phyloP scores from a whole-genome alignment of 2,888 invertebrate species.

The Boloria selene region DNA sequence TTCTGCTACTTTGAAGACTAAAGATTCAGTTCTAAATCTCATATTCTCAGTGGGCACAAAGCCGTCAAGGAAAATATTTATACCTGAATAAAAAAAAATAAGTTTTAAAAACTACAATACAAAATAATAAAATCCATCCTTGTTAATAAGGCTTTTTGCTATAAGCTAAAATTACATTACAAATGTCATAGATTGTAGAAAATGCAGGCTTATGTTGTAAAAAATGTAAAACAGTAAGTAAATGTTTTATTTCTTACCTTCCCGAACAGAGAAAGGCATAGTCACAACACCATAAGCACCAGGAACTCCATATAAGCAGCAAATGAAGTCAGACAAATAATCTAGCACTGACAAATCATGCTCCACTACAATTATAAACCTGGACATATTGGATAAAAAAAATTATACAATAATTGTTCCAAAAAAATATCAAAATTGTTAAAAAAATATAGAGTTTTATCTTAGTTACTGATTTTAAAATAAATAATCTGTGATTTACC shows the following conservation, averaged over 20 bases:
- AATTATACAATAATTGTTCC: too few species aligned
- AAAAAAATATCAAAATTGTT: too few species aligned
- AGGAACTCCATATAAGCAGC: slow-evolving; percentile 98
- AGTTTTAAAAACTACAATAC: too few species aligned
- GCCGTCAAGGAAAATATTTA: slow-evolving; percentile 99
- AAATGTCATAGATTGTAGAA: too few species aligned
- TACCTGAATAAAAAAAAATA: slow-evolving; percentile 80
- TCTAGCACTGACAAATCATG: slow-evolving; percentile 99
- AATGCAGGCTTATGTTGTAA: too few species aligned
- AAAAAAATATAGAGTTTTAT: too few species aligned
- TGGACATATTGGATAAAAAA: slow-evolving; percentile 58
- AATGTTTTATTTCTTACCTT: slow-evolving; percentile 84
- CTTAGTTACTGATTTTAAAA: too few species aligned
- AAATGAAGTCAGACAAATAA: slow-evolving; percentile 99
- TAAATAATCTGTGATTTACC: too few species aligned
- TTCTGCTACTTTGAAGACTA: slow-evolving; percentile 99
- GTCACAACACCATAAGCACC: slow-evolving; percentile 99
- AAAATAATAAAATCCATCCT: too few species aligned
- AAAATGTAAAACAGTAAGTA: background rate
- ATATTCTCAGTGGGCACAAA: slow-evolving; percentile 99
- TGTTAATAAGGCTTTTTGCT: too few species aligned
- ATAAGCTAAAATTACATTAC: too few species aligned
- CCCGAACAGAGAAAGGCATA: slow-evolving; percentile 99
- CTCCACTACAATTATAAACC: slow-evolving; percentile 99
- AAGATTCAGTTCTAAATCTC: slow-evolving; percentile 97